These are phyloP conservation scores for Vanacampus margaritifer DNA, from an alignment of 2,113 vertebrate genomes.

Conservation along the genomic window DNA sequence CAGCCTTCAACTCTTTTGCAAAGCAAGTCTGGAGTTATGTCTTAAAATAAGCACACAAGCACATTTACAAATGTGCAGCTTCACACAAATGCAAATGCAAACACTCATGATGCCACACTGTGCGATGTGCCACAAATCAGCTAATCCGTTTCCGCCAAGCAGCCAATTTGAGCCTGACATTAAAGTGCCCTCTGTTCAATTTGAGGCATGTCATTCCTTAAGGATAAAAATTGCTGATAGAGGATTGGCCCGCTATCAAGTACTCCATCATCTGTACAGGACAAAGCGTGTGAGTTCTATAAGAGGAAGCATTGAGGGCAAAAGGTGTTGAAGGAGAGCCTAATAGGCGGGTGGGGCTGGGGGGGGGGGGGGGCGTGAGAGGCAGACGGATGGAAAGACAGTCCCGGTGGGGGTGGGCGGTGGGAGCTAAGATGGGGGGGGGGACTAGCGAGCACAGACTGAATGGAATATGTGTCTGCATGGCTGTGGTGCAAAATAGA, in stretches of 20 bases:
- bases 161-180: constrained; percentile 25
- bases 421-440: too few species aligned
- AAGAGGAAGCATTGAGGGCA: neutral
- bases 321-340: constrained; percentile 14
- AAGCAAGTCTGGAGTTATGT: constrained; percentile 28
- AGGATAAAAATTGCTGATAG: constrained; percentile 6
- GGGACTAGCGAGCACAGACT: constrained; percentile 39
- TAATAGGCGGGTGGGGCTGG: constrained; percentile 15
- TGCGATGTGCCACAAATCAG: constrained; percentile 30
- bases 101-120: constrained; percentile 25
- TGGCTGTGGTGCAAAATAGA: constrained; percentile 11
- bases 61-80: constrained; percentile 16
- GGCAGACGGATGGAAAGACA: constrained; percentile 1
- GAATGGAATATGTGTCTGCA: constrained; percentile 25
- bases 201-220: constrained; percentile 44
- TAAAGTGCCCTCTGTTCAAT: constrained; percentile 42
- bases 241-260: constrained; percentile 15
- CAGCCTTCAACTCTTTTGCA: constrained; percentile 38
- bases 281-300: neutral
- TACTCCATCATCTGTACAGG: constrained; percentile 1
- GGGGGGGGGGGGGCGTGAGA: constrained; percentile 26
- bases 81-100: constrained; percentile 7
- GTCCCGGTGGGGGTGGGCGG: constrained; percentile 36
- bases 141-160: constrained; percentile 26
- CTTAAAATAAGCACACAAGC: constrained; percentile 23